phyloP scores from a whole-genome alignment of 1,140 invertebrate genomes.

The Cheumatopsyche charites region DNA sequence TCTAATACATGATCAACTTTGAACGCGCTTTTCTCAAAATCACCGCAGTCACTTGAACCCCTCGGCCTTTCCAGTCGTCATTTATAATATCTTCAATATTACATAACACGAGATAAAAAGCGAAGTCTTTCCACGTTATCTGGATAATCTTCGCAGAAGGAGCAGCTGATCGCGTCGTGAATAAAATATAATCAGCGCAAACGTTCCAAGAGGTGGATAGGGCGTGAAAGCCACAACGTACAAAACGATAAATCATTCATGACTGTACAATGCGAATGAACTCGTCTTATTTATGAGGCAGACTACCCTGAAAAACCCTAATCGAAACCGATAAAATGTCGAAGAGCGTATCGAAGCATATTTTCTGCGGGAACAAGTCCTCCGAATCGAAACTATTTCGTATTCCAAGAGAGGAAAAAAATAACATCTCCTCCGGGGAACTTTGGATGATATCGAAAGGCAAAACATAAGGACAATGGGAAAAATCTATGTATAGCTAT shows the following conservation, averaged over 20 bases:
- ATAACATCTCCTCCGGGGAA: background rate
- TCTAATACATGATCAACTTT: no score
- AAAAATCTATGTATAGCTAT: no score
- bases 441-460: conserved; percentile 3
- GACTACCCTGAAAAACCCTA: background rate
- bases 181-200: conserved; percentile 41
- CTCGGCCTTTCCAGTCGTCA: no score
- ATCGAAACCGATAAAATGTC: conserved; percentile 12
- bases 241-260: conserved; percentile 20
- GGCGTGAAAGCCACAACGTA: conserved; percentile 11
- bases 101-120: no score
- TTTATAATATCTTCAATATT: no score
- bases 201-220: conserved; percentile 10
- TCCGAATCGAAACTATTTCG: background rate
- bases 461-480: background rate
- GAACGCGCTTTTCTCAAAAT: no score
- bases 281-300: conserved; percentile 3
- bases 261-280: conserved; percentile 10
- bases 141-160: conserved; percentile 38
- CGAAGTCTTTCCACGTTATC: conserved; percentile 24
- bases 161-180: conserved; percentile 40
- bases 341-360: background rate
- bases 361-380: background rate
- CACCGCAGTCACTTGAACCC: no score
- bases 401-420: no score